Percentiles rank a stretch among this genome's conserved stretches.
These are phyloP conservation scores for Chauna torquata DNA, from an alignment of 2,113 vertebrate species.

Conservation along the genomic window DNA sequence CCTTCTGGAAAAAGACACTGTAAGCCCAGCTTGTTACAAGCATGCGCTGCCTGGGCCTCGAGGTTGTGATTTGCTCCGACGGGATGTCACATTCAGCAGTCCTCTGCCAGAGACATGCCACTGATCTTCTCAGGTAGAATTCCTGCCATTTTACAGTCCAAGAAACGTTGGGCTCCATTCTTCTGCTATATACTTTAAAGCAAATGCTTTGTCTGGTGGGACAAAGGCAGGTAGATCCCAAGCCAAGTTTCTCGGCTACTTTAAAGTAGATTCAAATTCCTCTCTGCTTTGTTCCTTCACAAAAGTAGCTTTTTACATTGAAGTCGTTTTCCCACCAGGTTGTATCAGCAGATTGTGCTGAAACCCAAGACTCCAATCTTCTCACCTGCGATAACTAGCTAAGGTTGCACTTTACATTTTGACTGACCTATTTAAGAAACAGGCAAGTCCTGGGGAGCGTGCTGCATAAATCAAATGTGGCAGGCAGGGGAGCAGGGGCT, in stretches of 20 bases:
- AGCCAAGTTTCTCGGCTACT: neutral
- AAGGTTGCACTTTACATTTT: conserved; percentile 32
- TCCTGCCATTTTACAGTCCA: neutral
- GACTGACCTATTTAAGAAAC: conserved; percentile 52
- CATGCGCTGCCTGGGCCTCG: neutral
- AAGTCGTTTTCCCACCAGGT: neutral
- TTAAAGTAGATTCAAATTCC: conserved; percentile 26
- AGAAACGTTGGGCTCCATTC: neutral
- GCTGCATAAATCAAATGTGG: neutral
- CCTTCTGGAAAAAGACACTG: neutral
- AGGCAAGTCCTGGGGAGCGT: neutral
- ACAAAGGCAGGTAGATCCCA: neutral
- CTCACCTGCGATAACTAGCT: neutral
- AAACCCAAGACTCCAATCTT: conserved; percentile 1
- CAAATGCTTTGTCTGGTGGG: neutral
- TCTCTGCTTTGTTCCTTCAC: conserved; percentile 46
- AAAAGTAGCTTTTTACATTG: conserved; percentile 41
- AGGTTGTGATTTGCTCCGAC: neutral
- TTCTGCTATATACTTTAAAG: neutral
- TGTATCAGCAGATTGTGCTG: conserved; percentile 12
- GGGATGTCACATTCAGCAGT: neutral
- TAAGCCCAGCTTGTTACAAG: neutral
- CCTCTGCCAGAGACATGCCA: neutral
- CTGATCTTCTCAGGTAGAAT: neutral
- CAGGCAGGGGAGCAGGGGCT: neutral